Evolutionary conservation across 2,113 vertebrate species (phyloP), one percentile per base, ranked within the genome.

Genomic region (Dolichallabes microphthalmus): DNA sequence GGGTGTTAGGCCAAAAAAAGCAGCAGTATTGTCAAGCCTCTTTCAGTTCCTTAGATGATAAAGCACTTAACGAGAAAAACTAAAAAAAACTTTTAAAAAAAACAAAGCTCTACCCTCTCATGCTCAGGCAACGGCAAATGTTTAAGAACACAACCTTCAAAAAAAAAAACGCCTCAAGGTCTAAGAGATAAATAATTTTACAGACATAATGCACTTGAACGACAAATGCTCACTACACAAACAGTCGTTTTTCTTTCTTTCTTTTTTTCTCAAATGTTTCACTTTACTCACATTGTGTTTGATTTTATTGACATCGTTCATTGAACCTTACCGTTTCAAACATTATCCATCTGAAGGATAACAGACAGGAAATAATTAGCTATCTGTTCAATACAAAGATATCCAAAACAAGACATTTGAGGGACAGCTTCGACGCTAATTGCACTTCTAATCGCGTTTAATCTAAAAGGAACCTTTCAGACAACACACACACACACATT

Each of bases 81-180:
- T n/a, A n/a, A n/a, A 50, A 2, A 58, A 32, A 76, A 17, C 30
- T 3, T 19, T 35, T 35, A 19, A 76, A 89, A 35, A 64, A 78
- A 79, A 84, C 78, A 87, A 92, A 93, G 91, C 92, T 93, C 92
- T 94, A 93, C 88, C 87, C 88, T 90, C 76, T 87, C 87, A 83
- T 76, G 85, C 92, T 93, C 93, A 93, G 94, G 92, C 94, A 88
- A 75, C 78, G 87, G 85, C 87, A 57, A 60, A 88, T 91, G 93
- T 92, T 94, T 93, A 68, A 88, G 92, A 93, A 92, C 90, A 92
- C 92, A 90, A 84, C 53, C 86, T 84, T 82, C 52, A 14, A 61
- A 61, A 57, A 15, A 55, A 66, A 76, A 86, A 87, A 78, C 81
- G 89, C 88, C 90, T 87, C 53, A 78, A 76, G 32, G 76, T 79